These are phyloP conservation scores for Acronicta alni DNA, from an alignment of 2,888 invertebrate species.

Conservation along the genomic window DNA sequence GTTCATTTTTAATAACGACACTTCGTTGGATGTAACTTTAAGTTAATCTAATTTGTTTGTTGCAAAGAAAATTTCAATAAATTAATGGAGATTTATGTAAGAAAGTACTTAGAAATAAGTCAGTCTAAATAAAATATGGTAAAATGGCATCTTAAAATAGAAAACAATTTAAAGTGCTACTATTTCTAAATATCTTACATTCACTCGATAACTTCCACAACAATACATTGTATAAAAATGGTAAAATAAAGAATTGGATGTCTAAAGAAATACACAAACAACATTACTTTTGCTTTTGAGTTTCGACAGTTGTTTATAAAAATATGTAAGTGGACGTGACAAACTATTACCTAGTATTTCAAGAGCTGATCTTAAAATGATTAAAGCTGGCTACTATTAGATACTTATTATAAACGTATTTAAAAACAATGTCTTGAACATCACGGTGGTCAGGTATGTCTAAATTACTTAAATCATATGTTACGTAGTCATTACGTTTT, in stretches of 20 bases:
- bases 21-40: slow-evolving; percentile 26
- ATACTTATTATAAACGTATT: slow-evolving; percentile 17
- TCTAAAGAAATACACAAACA: too few relatives aligned
- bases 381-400: slow-evolving; percentile 31
- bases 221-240: too few relatives aligned
- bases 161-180: slow-evolving; percentile 3
- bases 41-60: slow-evolving; percentile 10
- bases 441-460: slow-evolving; percentile 42
- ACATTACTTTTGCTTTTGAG: too few relatives aligned
- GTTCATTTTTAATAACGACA: slow-evolving; percentile 28
- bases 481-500: too few relatives aligned
- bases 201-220: too few relatives aligned
- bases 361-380: slow-evolving; percentile 12
- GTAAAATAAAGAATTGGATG: too few relatives aligned
- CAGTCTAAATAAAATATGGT: slow-evolving; percentile 49
- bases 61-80: neutral
- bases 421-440: slow-evolving; percentile 23
- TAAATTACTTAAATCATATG: slow-evolving; percentile 9
- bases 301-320: too few relatives aligned
- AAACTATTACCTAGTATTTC: neutral
- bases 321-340: neutral
- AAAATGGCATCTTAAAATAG: slow-evolving; percentile 47
- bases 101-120: slow-evolving; percentile 39
- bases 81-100: neutral
- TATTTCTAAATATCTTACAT: neutral